phyloP scores from a whole-genome alignment of 2,888 invertebrate genomes.

The Tyria jacobaeae region DNA sequence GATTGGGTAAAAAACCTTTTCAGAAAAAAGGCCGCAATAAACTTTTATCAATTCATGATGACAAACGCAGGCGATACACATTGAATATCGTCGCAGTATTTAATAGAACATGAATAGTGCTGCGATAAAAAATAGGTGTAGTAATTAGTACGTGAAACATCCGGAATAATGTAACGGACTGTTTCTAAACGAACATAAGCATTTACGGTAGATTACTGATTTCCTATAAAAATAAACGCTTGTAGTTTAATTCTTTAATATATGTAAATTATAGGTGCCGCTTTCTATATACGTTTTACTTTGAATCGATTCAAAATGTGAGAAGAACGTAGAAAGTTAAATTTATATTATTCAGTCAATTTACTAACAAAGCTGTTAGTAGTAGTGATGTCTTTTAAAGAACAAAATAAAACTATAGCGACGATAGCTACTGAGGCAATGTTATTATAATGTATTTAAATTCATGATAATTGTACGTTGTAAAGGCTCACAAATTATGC shows the following conservation, averaged over 20 bases:
- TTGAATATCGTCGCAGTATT: slow-evolving; percentile 20
- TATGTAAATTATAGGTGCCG: slow-evolving; percentile 20
- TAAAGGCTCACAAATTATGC: slow-evolving; percentile 20
- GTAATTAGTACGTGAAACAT: slow-evolving; percentile 56
- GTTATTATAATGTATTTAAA: slow-evolving; percentile 45
- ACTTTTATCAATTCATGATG: slow-evolving; percentile 7
- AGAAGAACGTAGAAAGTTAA: slow-evolving; percentile 35
- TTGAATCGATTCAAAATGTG: slow-evolving; percentile 28
- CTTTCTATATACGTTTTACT: slow-evolving; percentile 39
- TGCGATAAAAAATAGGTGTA: slow-evolving; percentile 43
- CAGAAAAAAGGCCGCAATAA: background rate
- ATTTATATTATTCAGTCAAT: slow-evolving; percentile 35
- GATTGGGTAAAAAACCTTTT: background rate
- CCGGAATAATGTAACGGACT: slow-evolving; percentile 50
- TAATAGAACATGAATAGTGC: slow-evolving; percentile 34
- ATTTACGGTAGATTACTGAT: slow-evolving; percentile 35
- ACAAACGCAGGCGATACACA: slow-evolving; percentile 13
- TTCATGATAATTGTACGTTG: slow-evolving; percentile 33
- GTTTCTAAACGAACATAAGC: slow-evolving; percentile 29
- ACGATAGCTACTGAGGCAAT: slow-evolving; percentile 38
- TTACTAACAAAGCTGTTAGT: no score
- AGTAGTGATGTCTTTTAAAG: no score
- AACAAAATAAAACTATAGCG: no score
- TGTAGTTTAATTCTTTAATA: slow-evolving; percentile 13
- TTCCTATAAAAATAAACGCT: slow-evolving; percentile 27